Base-by-base conservation (phyloP, 2,113 vertebrate species). In the Australoheros scitulus region DNA sequence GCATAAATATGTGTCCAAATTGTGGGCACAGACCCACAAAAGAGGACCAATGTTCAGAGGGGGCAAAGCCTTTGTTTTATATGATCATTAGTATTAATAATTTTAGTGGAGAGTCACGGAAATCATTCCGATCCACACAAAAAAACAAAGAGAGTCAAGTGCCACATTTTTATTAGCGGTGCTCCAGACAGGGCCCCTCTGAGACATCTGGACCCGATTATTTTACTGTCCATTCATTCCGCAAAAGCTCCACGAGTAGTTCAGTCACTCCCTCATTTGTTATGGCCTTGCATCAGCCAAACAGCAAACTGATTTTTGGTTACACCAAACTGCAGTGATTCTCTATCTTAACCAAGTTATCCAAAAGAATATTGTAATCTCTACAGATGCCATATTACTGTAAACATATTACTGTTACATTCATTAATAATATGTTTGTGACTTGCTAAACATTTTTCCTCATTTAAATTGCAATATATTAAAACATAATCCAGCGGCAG, bases 241-340 rank as follows among this genome's bases (percentile, higher is more conserved):
- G 6, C 43, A 47, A 68, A 70, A 70, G 24, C 41, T 70, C 64
- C 26, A 50, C 0, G 0, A 47, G 26, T 68, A 47, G 38, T 29
- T 70, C 64, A 70, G 5, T 20, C 41, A 50, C 0, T 70, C 0
- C 26, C 3, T 70, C 22, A 7, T 18, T 11, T 70, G 24, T 50
- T 11, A 68, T 47, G 41, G 47, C 26, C 0, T 0, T 5, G 1
- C 43, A 47, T 68, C 63, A 47, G 11, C 8, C 64, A 70, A 70
- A 70, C 41, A 50, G 15, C 29, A 70, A 70, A 70, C 18, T 3
- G 26, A 2, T 50, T 7, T 47, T 68, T 41, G 41, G 4, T 47
- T 47, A 47, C 14, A 47, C 4, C 43, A 47, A 50, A 70, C 9
- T 70, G 24, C 64, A 50, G 15, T 29, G 9, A 70, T 50, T 70